These are phyloP conservation scores for Octodon degus DNA, from an alignment of 2,113 vertebrate species.

Conservation along the genomic window DNA sequence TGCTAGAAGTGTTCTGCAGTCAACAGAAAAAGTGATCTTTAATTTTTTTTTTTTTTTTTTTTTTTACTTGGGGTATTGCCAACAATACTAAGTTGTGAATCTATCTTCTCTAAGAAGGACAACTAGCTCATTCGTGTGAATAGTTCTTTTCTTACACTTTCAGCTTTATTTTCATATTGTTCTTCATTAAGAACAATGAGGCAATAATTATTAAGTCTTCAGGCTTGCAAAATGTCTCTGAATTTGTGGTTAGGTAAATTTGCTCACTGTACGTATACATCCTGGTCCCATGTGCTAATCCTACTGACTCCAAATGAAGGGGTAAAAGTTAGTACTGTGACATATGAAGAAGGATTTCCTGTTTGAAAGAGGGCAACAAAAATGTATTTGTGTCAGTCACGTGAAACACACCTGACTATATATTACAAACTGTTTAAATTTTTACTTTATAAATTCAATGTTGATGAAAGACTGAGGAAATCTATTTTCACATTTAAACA, in stretches of 20 bases:
- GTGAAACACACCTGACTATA: background rate
- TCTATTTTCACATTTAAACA: slow-evolving; percentile 52
- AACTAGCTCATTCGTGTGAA: slow-evolving; percentile 6
- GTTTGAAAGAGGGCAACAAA: slow-evolving; percentile 29
- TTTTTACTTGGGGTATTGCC: slow-evolving; percentile 7
- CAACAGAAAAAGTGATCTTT: slow-evolving; percentile 8
- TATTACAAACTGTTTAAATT: background rate
- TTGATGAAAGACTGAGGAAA: slow-evolving; percentile 44
- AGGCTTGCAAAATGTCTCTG: slow-evolving; percentile 32
- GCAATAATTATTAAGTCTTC: slow-evolving; percentile 32
- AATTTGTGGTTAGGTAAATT: slow-evolving; percentile 30
- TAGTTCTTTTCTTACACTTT: background rate
- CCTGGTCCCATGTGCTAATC: slow-evolving; percentile 41
- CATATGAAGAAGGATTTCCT: background rate
- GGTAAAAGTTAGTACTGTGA: slow-evolving; percentile 8
- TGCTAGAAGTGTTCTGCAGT: slow-evolving; percentile 45
- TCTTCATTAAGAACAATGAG: background rate
- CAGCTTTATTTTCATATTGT: slow-evolving; percentile 30
- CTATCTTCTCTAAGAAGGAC: slow-evolving; percentile 14
- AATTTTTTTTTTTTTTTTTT: background rate
- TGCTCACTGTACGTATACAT: background rate
- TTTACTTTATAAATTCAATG: slow-evolving; percentile 36
- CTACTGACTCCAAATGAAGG: background rate
- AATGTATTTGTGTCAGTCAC: background rate
- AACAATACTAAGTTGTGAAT: slow-evolving; percentile 53